Evolutionary conservation across 1,140 invertebrate species (phyloP).

Genomic region (Mercenaria mercenaria): DNA sequence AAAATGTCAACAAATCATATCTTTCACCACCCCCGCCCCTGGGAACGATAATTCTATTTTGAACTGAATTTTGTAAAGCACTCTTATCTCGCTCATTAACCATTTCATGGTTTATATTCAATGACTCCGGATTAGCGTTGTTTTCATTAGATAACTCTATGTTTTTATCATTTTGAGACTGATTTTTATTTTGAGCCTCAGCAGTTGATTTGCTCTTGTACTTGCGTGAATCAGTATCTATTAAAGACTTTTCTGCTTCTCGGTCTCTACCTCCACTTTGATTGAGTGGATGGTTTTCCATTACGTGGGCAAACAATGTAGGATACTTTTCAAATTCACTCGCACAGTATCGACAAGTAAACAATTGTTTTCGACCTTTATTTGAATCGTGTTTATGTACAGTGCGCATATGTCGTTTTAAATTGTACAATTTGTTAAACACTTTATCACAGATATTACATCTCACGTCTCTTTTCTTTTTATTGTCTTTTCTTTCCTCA

Average conservation of each 20-base stretch:
- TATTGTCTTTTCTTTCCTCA: too few relatives aligned
- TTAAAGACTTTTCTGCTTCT: too few relatives aligned
- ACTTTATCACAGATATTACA: too few relatives aligned
- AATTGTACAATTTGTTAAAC: neutral
- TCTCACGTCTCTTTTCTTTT: too few relatives aligned
- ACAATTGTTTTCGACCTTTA: neutral
- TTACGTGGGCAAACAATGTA: slow-evolving; percentile 9
- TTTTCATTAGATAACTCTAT: neutral
- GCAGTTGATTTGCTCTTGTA: neutral
- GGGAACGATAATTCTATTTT: neutral
- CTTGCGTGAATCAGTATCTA: neutral
- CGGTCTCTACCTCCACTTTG: neutral
- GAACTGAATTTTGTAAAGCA: slow-evolving; percentile 5
- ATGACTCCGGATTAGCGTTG: neutral
- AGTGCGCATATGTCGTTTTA: neutral
- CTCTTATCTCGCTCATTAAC: neutral
- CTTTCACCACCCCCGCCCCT: neutral
- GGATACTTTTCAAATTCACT: neutral
- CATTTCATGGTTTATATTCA: neutral
- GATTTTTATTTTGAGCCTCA: too few relatives aligned
- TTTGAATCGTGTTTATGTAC: neutral
- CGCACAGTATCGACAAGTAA: slow-evolving; percentile 12
- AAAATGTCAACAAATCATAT: slow-evolving; percentile 22
- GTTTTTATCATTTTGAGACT: neutral
- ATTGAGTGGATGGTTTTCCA: slow-evolving; percentile 35